Evolutionary conservation across 2,888 invertebrate species (phyloP).

Genomic region (Endomychus coccineus): DNA sequence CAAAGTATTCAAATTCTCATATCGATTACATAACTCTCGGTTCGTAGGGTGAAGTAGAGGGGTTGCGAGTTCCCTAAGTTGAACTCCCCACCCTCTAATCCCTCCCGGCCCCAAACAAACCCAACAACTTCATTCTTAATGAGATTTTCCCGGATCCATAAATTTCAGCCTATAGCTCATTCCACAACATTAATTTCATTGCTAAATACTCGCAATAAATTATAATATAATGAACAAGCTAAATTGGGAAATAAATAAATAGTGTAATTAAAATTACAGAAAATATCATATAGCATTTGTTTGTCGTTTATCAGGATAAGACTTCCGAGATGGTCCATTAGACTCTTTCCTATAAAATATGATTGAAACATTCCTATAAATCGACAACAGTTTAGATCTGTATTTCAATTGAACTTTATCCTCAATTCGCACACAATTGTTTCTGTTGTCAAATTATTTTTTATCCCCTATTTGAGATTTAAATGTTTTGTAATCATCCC

Average conservation of each 20-base stretch:
- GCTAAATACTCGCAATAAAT: conserved; percentile 46
- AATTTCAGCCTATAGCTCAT: conserved; percentile 46
- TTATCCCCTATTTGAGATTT: too few relatives aligned
- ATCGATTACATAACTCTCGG: conserved; percentile 35
- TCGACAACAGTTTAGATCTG: too few relatives aligned
- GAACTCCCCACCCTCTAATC: conserved; percentile 19
- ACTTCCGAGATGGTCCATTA: too few relatives aligned
- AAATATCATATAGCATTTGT: too few relatives aligned
- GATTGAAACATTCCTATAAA: too few relatives aligned
- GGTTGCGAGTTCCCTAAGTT: too few relatives aligned
- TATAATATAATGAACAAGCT: conserved; percentile 45
- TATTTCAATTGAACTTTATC: too few relatives aligned
- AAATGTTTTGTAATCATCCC: too few relatives aligned
- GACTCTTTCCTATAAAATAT: too few relatives aligned
- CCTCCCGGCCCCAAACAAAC: conserved; percentile 34
- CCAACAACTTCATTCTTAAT: conserved; percentile 47
- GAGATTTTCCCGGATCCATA: conserved; percentile 48
- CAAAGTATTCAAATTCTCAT: conserved; percentile 37
- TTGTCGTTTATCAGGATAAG: too few relatives aligned
- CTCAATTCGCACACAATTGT: too few relatives aligned
- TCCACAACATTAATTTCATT: conserved; percentile 47
- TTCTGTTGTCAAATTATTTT: too few relatives aligned
- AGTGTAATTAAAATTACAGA: conserved; percentile 39
- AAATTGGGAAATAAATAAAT: conserved; percentile 43
- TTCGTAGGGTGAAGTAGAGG: background rate